Conservation (phyloP, 2,888 invertebrate species). For the Chymomyza amoena region DNA sequence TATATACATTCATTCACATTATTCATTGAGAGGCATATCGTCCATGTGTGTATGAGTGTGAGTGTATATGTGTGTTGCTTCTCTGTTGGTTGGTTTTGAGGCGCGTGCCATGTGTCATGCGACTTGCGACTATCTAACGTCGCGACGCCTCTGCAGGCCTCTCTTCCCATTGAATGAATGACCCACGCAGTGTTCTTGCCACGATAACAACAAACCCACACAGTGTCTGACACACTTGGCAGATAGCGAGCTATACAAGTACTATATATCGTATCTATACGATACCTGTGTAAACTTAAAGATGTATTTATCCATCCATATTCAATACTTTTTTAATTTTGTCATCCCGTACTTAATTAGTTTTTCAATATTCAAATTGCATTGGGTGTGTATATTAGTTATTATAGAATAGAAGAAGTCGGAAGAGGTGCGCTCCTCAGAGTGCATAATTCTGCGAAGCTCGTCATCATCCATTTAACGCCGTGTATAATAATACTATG, state of each 20-base stretch:
- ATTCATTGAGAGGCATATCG: neutral
- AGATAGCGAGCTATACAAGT: neutral
- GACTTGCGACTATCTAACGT: constrained; percentile 68
- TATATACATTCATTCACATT: neutral
- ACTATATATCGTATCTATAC: no score
- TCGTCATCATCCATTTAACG: neutral
- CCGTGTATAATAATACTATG: constrained; percentile 12
- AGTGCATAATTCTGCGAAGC: neutral
- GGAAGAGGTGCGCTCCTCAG: neutral
- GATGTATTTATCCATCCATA: neutral
- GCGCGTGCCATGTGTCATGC: constrained; percentile 74
- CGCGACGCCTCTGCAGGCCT: constrained; percentile 70
- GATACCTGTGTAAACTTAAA: neutral
- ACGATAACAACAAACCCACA: constrained; percentile 7
- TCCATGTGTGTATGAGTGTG: constrained; percentile 17
- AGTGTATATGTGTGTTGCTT: constrained; percentile 30
- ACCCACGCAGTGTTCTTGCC: constrained; percentile 47
- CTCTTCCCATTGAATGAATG: constrained; percentile 41
- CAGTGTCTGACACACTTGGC: constrained; percentile 1
- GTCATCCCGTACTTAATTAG: neutral
- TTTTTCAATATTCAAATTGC: neutral
- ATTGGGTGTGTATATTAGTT: neutral
- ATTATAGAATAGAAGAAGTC: no score
- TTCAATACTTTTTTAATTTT: neutral
- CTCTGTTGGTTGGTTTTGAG: constrained; percentile 38